A percentile compares a stretch with the other conserved stretches of the same genome.
Conservation (phyloP, 2,797 vertebrate genomes). For the Onychomys leucogaster region DNA sequence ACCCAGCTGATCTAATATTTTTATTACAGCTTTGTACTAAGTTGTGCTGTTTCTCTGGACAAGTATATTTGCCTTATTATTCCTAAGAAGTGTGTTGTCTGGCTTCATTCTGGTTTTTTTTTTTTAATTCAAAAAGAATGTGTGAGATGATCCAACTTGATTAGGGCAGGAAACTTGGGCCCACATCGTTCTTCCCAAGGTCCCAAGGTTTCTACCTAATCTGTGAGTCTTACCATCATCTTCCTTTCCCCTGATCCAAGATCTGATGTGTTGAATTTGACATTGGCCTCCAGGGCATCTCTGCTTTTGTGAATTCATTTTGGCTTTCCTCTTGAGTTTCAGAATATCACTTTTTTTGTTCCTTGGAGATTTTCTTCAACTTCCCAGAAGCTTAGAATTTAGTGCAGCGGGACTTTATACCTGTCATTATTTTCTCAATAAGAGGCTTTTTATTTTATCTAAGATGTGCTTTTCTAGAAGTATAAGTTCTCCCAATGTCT, state of each 20-base stretch:
- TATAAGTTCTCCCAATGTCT: neutral
- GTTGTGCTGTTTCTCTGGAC: neutral
- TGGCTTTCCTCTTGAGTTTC: neutral
- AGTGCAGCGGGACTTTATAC: neutral
- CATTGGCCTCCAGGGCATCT: neutral
- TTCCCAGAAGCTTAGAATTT: neutral
- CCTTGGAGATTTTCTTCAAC: constrained; percentile 24
- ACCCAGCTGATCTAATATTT: neutral
- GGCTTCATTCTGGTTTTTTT: neutral
- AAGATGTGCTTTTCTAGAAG: neutral
- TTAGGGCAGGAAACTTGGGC: neutral
- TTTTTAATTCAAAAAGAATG: neutral
- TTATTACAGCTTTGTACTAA: neutral
- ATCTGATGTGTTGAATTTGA: neutral
- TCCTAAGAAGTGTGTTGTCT: neutral
- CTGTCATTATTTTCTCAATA: neutral
- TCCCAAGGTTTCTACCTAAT: neutral
- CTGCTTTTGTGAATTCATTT: neutral
- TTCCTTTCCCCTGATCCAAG: neutral
- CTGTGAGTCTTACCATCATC: neutral
- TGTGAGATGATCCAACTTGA: neutral
- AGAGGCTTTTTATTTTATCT: neutral
- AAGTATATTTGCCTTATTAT: constrained; percentile 20
- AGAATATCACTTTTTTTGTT: neutral
- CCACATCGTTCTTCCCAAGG: neutral